These are phyloP conservation scores for Hoplostethus mediterraneus DNA, from an alignment of 2,797 vertebrate species.

Conservation along the genomic window DNA sequence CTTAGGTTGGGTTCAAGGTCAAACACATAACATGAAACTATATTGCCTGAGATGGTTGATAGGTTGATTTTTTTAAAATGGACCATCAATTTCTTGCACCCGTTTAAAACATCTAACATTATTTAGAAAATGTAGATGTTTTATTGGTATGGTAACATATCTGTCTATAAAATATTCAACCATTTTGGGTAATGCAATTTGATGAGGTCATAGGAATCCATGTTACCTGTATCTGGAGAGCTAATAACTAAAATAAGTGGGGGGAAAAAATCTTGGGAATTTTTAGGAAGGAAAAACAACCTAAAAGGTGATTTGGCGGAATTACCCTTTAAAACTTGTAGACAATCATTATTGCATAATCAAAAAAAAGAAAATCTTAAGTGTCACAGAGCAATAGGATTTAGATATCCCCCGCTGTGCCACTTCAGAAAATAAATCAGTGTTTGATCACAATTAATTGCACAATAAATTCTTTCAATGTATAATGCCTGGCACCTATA, in stretches of 20 bases:
- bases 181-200: background rate
- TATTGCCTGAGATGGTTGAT: constrained; percentile 5
- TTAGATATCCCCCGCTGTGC: constrained; percentile 72
- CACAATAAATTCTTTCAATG: constrained; percentile 56
- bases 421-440: constrained; percentile 56
- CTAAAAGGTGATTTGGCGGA: constrained; percentile 21
- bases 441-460: constrained; percentile 64
- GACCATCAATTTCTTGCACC: no score
- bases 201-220: background rate
- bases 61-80: background rate
- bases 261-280: no score
- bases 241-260: background rate
- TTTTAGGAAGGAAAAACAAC: background rate
- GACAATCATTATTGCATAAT: constrained; percentile 26
- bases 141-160: no score
- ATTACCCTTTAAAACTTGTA: constrained; percentile 39
- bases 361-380: constrained; percentile 35
- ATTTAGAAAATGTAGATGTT: no score
- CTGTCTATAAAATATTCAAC: no score
- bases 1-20: constrained; percentile 27
- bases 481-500: constrained; percentile 89
- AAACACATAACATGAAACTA: constrained; percentile 4
- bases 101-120: no score
- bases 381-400: constrained; percentile 47
- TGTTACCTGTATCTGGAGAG: background rate